These are phyloP conservation scores for Mustelus asterias DNA, from an alignment of 2,113 vertebrate species.

Conservation along the genomic window DNA sequence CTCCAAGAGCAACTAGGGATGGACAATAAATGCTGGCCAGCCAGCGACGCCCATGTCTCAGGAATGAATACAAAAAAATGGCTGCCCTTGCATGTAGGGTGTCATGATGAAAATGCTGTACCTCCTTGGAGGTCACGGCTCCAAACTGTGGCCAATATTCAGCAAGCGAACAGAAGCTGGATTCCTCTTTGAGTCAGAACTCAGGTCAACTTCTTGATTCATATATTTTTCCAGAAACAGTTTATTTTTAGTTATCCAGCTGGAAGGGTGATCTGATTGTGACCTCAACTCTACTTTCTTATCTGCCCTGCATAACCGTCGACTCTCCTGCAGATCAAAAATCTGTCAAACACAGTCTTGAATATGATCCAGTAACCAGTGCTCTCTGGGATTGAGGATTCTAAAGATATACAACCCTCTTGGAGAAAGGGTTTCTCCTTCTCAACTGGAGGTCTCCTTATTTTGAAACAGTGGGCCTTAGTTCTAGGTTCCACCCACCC, in stretches of 20 bases:
- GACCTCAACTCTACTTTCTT: not conserved
- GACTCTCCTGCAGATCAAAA: not conserved
- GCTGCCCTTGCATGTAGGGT: not conserved
- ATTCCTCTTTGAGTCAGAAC: not conserved
- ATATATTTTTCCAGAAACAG: not conserved
- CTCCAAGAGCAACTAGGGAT: too few relatives aligned
- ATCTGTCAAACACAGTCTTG: not conserved
- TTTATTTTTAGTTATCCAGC: not conserved
- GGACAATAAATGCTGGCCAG: too few relatives aligned
- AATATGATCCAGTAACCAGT: not conserved
- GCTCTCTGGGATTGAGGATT: not conserved
- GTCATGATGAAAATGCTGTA: not conserved
- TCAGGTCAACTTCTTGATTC: not conserved
- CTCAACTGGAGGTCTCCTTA: not conserved
- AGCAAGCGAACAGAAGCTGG: not conserved
- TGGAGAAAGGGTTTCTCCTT: not conserved
- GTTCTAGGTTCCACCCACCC: not conserved
- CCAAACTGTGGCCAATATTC: not conserved
- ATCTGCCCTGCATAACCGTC: not conserved
- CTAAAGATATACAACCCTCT: not conserved
- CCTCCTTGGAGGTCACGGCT: not conserved
- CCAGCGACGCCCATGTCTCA: too few relatives aligned
- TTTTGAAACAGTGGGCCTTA: not conserved
- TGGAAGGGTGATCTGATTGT: not conserved
- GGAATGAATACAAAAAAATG: too few relatives aligned